Conservation (phyloP, 1,140 invertebrate species). For the Lepeophtheirus salmonis region DNA sequence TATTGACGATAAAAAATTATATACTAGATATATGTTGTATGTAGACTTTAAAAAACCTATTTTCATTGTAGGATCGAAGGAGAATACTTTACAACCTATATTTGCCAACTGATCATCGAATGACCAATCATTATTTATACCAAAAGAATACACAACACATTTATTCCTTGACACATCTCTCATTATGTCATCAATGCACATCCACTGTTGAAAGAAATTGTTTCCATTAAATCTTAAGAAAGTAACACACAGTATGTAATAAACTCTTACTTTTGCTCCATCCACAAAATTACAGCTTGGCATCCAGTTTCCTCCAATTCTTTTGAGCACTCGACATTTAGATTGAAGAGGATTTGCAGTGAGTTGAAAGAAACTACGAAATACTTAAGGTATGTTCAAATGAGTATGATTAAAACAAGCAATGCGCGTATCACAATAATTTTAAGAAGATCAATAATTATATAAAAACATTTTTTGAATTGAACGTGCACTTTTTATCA, state of each 20-base stretch:
- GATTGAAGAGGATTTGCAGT: not conserved
- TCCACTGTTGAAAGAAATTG: no score
- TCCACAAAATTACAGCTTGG: not conserved
- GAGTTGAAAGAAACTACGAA: not conserved
- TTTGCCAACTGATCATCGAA: constrained; percentile 23
- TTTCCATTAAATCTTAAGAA: no score
- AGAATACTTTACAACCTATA: constrained; percentile 23
- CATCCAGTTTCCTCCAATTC: not conserved
- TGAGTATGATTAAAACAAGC: no score
- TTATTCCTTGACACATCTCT: constrained; percentile 4
- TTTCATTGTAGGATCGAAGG: constrained; percentile 23
- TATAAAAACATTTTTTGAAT: no score
- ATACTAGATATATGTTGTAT: no score
- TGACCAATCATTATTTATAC: constrained; percentile 24
- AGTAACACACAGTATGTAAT: no score
- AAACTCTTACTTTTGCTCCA: not conserved
- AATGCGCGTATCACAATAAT: no score
- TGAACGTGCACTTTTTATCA: no score
- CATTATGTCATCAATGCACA: constrained; percentile 20
- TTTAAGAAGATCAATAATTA: no score
- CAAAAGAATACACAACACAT: constrained; percentile 23
- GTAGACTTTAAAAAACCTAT: not conserved
- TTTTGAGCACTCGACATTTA: not conserved
- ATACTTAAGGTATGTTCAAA: no score
- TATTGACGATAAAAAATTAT: not conserved